phyloP scores from a whole-genome alignment of 2,888 invertebrate species.

The Eudasyphora cyanicolor region DNA sequence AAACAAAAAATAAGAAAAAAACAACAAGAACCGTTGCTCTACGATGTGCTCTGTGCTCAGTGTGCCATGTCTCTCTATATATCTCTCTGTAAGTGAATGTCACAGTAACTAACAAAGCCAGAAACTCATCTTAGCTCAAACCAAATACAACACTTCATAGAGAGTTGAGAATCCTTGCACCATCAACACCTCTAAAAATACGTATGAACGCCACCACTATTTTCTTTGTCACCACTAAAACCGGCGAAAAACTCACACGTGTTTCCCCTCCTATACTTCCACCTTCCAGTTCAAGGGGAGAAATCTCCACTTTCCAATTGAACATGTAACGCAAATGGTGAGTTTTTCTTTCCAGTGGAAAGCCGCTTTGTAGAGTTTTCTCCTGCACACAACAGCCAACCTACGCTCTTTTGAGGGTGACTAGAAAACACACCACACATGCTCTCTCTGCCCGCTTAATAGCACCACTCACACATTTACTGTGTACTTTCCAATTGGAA shows the following conservation, averaged over 20 bases:
- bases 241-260: conserved; percentile 64
- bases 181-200: not conserved
- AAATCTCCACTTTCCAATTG: not conserved
- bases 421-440: not conserved
- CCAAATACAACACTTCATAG: not conserved
- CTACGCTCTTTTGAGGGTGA: not conserved
- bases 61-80: not conserved
- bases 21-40: not conserved
- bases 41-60: not conserved
- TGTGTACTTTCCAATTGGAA: conserved; percentile 4
- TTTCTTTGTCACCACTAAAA: not conserved
- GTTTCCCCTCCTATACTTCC: conserved; percentile 57
- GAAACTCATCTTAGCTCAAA: not conserved
- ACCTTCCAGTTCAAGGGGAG: conserved; percentile 43
- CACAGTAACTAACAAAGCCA: not conserved
- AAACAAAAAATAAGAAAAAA: not conserved
- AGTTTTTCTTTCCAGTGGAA: not conserved
- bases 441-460: not conserved
- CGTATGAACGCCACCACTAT: not conserved
- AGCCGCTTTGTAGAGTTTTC: not conserved
- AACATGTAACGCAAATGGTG: conserved; percentile 10
- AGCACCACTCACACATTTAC: not conserved
- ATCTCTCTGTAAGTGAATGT: not conserved
- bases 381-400: not conserved
- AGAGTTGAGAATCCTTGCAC: too few species aligned